Evolutionary conservation across 2,113 vertebrate species (phyloP), one percentile per base, ranked within the genome.

Genomic region (Sorex fumeus): DNA sequence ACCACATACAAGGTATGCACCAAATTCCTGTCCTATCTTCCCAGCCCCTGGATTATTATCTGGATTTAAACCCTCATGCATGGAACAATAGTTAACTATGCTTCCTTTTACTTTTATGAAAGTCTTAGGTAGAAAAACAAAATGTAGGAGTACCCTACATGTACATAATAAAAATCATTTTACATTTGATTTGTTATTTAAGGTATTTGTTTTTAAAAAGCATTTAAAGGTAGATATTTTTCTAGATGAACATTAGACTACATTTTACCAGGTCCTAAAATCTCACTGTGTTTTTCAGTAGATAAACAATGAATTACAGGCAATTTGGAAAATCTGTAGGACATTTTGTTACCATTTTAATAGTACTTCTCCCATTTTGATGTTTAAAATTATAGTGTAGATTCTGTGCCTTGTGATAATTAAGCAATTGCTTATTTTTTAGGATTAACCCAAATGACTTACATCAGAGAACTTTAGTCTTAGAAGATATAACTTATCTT

Each of bases 341-440:
- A 32, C 3, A 84, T 88, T 94, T 93, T 47, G 13, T 88, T 91
- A 88, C 30, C 4, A 82, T 74, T 85, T 21, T 7, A 66, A 60
- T 60, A 60, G 57, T 96, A 94, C 62, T 87, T 96, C 88, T 94
- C 89, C 32, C 81, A 91, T 94, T 95, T 90, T 89, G 77, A 91
- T 78, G 85, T 91, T 90, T 95, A 93, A 93, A 95, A 87, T 93
- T 88, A 27, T 69, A 93, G 40, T 77, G 60, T 93, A 81, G 80
- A 70, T 84, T 96, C 71, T 90, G 53, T 91, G 40, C 75, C 45
- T 93, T 93, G 92, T 45, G 0, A 11, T 95, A 96, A 95, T 96
- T 94, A 96, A 70, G 34, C 78, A 92, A 88, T 93, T 96, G 76
- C 92, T 96, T 96, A 91, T 91, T 90, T 96, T 96, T 93, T 21